phyloP scores from a whole-genome alignment of 2,113 vertebrate species.

The Psephotus haematonotus region DNA sequence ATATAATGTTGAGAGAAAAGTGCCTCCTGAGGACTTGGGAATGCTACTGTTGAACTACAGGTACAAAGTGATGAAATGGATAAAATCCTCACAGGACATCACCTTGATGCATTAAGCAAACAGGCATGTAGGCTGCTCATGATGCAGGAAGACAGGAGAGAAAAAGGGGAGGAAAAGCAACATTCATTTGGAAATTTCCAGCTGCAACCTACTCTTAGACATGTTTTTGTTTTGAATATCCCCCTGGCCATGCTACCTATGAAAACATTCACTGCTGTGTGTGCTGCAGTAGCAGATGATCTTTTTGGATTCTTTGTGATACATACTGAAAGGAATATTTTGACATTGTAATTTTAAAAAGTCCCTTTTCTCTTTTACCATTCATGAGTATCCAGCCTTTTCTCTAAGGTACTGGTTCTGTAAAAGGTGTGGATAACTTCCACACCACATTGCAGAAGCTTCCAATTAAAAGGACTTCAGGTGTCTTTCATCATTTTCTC shows the following conservation, averaged over 20 bases:
- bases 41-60: neutral
- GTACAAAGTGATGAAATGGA: constrained; percentile 33
- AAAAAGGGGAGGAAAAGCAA: neutral
- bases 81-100: constrained; percentile 28
- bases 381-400: neutral
- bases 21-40: constrained; percentile 25
- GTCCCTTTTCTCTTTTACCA: neutral
- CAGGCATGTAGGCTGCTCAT: neutral
- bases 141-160: neutral
- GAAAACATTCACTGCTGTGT: neutral
- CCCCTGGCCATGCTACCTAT: neutral
- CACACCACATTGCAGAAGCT: neutral
- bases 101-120: neutral
- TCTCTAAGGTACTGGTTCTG: neutral
- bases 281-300: neutral
- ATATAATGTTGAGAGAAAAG: constrained; percentile 8
- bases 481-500: constrained; percentile 47
- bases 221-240: neutral
- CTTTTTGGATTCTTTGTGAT: neutral
- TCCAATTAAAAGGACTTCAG: neutral
- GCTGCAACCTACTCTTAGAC: neutral
- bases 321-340: neutral
- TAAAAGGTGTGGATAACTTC: neutral
- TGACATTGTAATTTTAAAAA: constrained; percentile 3
- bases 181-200: constrained; percentile 48